These are phyloP conservation scores for Nomia melanderi DNA, from an alignment of 1,140 invertebrate genomes.

Conservation along the genomic window DNA sequence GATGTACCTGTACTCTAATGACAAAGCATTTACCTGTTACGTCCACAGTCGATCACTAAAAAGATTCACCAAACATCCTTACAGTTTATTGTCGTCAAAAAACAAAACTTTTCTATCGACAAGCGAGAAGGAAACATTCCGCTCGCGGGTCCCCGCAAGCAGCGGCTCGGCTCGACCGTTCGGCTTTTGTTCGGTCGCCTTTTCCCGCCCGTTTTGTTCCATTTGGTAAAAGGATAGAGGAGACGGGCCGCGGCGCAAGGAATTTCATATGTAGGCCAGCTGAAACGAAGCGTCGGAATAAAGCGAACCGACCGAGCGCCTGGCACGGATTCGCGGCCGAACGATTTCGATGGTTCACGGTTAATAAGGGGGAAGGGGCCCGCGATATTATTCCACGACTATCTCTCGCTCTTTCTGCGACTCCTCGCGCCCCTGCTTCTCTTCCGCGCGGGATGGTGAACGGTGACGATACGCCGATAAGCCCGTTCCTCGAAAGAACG, in stretches of 20 bases:
- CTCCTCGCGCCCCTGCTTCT: too few relatives aligned
- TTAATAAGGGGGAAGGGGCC: neutral
- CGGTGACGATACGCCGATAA: neutral
- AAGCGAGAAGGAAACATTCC: neutral
- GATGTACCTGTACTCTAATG: too few relatives aligned
- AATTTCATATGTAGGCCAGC: slow-evolving; percentile 38
- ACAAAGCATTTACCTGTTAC: too few relatives aligned
- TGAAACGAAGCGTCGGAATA: slow-evolving; percentile 43
- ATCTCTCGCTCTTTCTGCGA: too few relatives aligned
- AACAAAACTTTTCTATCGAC: too few relatives aligned
- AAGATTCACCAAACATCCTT: too few relatives aligned
- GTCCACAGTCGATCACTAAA: too few relatives aligned
- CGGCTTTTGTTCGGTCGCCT: slow-evolving; percentile 20
- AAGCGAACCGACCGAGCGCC: slow-evolving; percentile 18
- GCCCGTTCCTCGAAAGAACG: neutral
- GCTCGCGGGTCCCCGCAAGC: too few relatives aligned
- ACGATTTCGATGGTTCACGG: slow-evolving; percentile 32
- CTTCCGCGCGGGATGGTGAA: too few relatives aligned
- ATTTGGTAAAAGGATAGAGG: slow-evolving; percentile 47
- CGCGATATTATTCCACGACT: too few relatives aligned
- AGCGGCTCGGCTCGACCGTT: too few relatives aligned
- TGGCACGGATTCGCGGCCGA: slow-evolving; percentile 22
- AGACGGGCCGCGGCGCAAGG: slow-evolving; percentile 23
- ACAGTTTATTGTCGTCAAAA: too few relatives aligned
- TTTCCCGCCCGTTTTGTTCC: slow-evolving; percentile 38